Percentiles rank a stretch among this genome's conserved stretches.
Conservation (phyloP, 2,113 vertebrate genomes). For the Tachuris rubrigastra region DNA sequence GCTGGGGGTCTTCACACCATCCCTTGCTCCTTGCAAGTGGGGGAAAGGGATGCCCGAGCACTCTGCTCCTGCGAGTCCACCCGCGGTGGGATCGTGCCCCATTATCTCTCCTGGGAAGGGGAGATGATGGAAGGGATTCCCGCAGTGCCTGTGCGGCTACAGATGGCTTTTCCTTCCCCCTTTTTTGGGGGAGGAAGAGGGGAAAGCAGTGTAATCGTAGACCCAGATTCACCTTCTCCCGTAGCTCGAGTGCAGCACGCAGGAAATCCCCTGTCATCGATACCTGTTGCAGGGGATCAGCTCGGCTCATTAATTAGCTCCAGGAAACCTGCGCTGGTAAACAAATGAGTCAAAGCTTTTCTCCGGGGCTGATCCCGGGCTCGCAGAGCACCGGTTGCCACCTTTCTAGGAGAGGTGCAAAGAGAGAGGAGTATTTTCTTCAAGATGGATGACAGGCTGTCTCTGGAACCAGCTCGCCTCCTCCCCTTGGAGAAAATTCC, state of each 20-base stretch:
- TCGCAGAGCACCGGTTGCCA: neutral
- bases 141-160: neutral
- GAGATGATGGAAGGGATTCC: neutral
- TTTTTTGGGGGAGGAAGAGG: neutral
- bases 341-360: conserved; percentile 29
- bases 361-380: neutral
- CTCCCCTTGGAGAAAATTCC: conserved; percentile 15
- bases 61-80: neutral
- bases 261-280: neutral
- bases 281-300: conserved; percentile 56
- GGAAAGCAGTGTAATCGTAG: neutral
- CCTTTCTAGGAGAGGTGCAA: neutral
- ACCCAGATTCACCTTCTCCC: neutral
- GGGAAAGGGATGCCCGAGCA: rapidly evolving
- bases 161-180: neutral
- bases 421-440: neutral
- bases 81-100: rapidly evolving
- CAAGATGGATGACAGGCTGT: conserved; percentile 56
- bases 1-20: neutral
- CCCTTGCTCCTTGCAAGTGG: neutral
- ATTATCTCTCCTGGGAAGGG: neutral
- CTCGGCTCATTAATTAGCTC: conserved; percentile 35
- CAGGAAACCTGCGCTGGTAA: conserved; percentile 8
- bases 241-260: neutral
- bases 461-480: neutral